A percentile compares a stretch with the other conserved stretches of the same genome.
These are phyloP conservation scores for Cheilosia impressa DNA, from an alignment of 2,888 invertebrate species.

Conservation along the genomic window DNA sequence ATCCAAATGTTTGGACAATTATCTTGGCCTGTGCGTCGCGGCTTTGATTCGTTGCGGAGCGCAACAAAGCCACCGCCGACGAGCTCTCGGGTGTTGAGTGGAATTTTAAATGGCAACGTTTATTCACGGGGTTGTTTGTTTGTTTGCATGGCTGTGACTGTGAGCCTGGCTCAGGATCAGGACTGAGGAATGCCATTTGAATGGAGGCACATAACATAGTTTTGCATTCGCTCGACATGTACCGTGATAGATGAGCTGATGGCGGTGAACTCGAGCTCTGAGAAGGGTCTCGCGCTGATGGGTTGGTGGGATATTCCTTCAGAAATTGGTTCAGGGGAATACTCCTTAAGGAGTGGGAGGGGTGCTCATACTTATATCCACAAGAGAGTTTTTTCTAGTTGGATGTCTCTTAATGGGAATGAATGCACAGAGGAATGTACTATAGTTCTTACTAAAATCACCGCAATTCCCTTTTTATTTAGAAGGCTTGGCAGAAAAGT, in stretches of 20 bases:
- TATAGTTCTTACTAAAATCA: too few relatives aligned
- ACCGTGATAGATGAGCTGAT: conserved; percentile 34
- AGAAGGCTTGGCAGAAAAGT: too few relatives aligned
- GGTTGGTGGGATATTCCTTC: neutral
- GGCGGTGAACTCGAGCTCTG: neutral
- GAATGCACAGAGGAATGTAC: too few relatives aligned
- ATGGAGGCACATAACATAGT: conserved; percentile 22
- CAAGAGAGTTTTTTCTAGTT: too few relatives aligned
- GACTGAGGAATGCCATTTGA: conserved; percentile 49
- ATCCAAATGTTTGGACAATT: conserved; percentile 66
- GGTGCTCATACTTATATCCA: too few relatives aligned
- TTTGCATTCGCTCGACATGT: conserved; percentile 16
- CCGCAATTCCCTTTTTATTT: too few relatives aligned
- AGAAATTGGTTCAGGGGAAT: neutral
- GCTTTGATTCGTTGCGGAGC: conserved; percentile 44
- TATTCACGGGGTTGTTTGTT: conserved; percentile 42
- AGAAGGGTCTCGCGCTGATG: neutral
- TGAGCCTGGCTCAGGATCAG: neutral
- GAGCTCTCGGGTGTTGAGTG: conserved; percentile 69
- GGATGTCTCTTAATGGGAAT: too few relatives aligned
- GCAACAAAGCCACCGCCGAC: conserved; percentile 51
- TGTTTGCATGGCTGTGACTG: conserved; percentile 16
- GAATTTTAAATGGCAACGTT: conserved; percentile 75
- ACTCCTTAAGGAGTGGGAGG: neutral
- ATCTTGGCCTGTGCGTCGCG: conserved; percentile 59